phyloP scores from a whole-genome alignment of 2,888 invertebrate genomes.

The Nymphalis polychloros region DNA sequence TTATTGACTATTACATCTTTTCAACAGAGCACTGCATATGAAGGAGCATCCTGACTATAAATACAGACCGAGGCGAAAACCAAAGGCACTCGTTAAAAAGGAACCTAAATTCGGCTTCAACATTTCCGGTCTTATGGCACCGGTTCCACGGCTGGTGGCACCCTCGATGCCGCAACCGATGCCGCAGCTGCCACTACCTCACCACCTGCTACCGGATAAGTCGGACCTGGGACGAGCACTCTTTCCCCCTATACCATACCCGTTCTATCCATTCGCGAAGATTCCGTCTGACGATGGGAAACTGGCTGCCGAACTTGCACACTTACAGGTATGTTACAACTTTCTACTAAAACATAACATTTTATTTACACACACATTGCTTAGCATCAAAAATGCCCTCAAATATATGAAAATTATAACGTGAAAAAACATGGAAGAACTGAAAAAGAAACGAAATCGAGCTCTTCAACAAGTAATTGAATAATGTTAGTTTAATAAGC shows the following conservation, averaged over 20 bases:
- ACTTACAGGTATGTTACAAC: constrained; percentile 74
- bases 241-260: constrained; percentile 87
- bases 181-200: constrained; percentile 70
- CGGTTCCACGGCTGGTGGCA: constrained; percentile 75
- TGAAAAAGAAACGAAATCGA: no score
- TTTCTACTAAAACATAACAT: not conserved
- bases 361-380: no score
- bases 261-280: constrained; percentile 85
- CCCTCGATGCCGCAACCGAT: constrained; percentile 69
- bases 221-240: constrained; percentile 85
- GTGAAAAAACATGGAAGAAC: no score
- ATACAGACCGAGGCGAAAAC: constrained; percentile 92
- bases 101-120: constrained; percentile 88
- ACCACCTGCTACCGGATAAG: constrained; percentile 80
- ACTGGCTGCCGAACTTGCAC: constrained; percentile 86
- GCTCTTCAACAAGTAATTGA: no score
- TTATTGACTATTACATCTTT: constrained; percentile 32
- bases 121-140: constrained; percentile 84
- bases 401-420: no score
- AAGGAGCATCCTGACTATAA: constrained; percentile 97
- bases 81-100: constrained; percentile 91
- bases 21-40: constrained; percentile 93
- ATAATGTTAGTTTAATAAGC: no score
- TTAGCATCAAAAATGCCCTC: no score
- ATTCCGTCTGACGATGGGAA: constrained; percentile 78